Base-by-base conservation (phyloP, 2,797 vertebrate genomes). In the Tenualosa thibaudeaui region DNA sequence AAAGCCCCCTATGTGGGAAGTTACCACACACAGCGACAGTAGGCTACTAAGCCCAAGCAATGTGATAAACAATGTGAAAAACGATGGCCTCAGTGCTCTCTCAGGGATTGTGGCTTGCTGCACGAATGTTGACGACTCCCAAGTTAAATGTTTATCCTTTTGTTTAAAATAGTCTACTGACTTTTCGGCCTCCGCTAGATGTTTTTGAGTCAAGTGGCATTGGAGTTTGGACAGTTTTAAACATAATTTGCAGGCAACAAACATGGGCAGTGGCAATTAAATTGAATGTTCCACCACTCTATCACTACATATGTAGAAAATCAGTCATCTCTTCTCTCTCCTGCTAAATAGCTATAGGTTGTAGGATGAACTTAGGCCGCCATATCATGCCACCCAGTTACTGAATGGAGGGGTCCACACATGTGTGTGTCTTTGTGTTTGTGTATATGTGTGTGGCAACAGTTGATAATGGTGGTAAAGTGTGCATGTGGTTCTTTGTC, bases 381-480 rank as follows among this genome's bases (percentile, higher is more conserved):
- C 40, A 51, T 58, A 31, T 6, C 40, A 19, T 58, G 56, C 46
- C 19, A n/a, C 17, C 40, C n/a, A 4, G 10, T 83, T 15, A 15
- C 0, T 54, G 49, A 82, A 62, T 43, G 62, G 54, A 50, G n/a
- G 78, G 43, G 71, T 8, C 26, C 26, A 31, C 31, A 13, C 0
- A 10, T 68, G 62, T 68, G 13, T 68, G 62, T 68, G 62, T 65
- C 24, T 65, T 24, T 68, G 26, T 31, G 65, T 31, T 26, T 31
- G 65, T 26, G 65, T 24, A 24, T 24, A 24, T 65, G 26, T 68
- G 24, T 26, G n/a, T 62, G 60, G 6, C 60, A 8, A 8, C 9
- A n/a, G n/a, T 62, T 62, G 60, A 62, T 62, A 62, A 24, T 62
- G 60, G 60, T 62, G 24, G 60, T 62, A 62, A 62, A 62, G 65